Evolutionary conservation across 1,140 invertebrate species (phyloP).

Genomic region (Cyphomyrmex costatus): DNA sequence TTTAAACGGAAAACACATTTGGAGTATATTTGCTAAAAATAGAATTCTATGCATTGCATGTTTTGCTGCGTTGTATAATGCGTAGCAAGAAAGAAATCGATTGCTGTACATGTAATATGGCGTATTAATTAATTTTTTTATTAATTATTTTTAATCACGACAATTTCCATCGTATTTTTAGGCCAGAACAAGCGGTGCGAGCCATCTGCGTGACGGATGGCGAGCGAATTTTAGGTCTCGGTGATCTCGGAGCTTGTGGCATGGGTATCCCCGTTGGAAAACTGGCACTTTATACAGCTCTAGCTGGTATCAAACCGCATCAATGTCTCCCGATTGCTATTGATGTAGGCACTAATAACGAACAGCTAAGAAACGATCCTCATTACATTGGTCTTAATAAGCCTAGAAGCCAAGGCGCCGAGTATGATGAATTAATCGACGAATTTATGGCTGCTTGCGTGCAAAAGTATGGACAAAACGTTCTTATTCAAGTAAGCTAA

Average conservation of each 20-base stretch:
- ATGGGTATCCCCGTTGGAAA: slow-evolving; percentile 99
- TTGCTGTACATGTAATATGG: not conserved
- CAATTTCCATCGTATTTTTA: slow-evolving; percentile 82
- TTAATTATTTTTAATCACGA: not conserved
- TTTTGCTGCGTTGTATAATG: not conserved
- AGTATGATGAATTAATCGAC: slow-evolving; percentile 98
- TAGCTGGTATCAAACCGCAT: slow-evolving; percentile 97
- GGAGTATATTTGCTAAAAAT: slow-evolving; percentile 47
- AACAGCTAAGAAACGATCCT: slow-evolving; percentile 96
- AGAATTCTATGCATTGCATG: not conserved
- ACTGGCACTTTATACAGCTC: slow-evolving; percentile 95
- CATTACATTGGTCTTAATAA: slow-evolving; percentile 98
- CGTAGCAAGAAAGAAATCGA: not conserved
- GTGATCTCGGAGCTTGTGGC: slow-evolving; percentile 97
- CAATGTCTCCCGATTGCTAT: slow-evolving; percentile 96
- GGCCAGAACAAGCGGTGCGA: slow-evolving; percentile 97
- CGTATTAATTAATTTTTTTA: not conserved
- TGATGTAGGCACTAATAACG: slow-evolving; percentile 97
- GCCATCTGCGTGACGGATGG: slow-evolving; percentile 98
- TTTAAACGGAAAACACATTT: not conserved
- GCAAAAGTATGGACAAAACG: slow-evolving; percentile 95
- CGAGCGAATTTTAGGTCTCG: slow-evolving; percentile 97
- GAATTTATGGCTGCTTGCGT: slow-evolving; percentile 99
- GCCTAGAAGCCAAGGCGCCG: slow-evolving; percentile 93
- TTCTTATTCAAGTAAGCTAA: slow-evolving; percentile 91